Base-by-base conservation (phyloP, 2,888 invertebrate species). In the Lasioglossum malachurum region DNA sequence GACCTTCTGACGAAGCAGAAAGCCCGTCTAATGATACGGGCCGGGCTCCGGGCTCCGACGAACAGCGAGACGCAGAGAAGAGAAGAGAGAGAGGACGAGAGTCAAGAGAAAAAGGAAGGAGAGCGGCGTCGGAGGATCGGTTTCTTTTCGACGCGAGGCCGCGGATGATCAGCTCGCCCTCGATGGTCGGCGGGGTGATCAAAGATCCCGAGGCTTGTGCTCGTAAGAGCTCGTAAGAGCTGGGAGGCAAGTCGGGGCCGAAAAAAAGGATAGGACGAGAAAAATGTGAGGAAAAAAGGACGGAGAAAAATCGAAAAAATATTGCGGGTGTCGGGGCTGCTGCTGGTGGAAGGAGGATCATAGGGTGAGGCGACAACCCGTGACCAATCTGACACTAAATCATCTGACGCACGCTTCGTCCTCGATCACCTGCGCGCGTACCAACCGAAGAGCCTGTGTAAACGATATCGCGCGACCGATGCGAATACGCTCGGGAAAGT, bases 321-420 rank as follows among this genome's bases (percentile, higher is more conserved):
- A 93, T 89, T 86, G 82, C 86, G 83, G 81, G 86, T 85, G 83
- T 87, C 75, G 80, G 75, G 35, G 10, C 73, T n/a, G 19, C 73
- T n/a, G 74, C 35, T 53, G 83, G 80, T 80, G 73, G 57, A 60
- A 84, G 77, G 80, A 10, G 75, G 87, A 64, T 86, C 86, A 87
- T 87, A 89, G 92, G 89, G 89, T 92, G 92, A 94, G 93, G 91
- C 93, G 93, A 93, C 93, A 93, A 93, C 91, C 93, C 94, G 94
- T 94, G 94, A 94, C 94, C 94, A 94, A 94, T 94, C 94, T 93
- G 92, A 93, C 94, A 92, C 93, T 94, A 94, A 94, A 94, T 94
- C 94, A 94, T 93, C 93, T 91, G 94, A 94, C 93, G 92, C 90
- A 92, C 91, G 92, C 88, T 92, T 87, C 88, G 89, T 90, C 90